Conservation (phyloP, 2,888 invertebrate species). For the Sipha maydis region DNA sequence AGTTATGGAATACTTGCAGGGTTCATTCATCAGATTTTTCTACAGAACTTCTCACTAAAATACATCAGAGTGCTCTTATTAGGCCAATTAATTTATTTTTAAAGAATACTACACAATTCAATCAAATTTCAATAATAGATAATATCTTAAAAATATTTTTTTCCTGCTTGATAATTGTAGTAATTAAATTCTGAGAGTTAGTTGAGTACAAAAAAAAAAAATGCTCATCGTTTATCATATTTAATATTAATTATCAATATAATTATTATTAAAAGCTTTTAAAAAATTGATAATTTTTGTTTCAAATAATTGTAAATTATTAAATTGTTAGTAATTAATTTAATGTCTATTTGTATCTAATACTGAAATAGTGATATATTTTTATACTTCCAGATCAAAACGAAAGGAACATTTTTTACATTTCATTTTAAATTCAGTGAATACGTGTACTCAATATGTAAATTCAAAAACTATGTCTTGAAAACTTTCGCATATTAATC, state of each 20-base stretch:
- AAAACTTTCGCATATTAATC: background rate
- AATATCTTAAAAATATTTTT: conserved; percentile 1
- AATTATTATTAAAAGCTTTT: no score
- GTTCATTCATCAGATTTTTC: no score
- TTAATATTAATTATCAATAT: no score
- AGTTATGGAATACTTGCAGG: no score
- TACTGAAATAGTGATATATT: background rate
- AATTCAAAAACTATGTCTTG: background rate
- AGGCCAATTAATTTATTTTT: background rate
- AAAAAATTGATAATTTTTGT: no score
- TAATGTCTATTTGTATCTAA: background rate
- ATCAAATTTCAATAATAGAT: conserved; percentile 27
- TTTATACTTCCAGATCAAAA: background rate
- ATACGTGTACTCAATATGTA: background rate
- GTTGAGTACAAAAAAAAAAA: no score
- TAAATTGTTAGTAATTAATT: no score
- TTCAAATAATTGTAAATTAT: no score
- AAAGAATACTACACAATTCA: conserved; percentile 12
- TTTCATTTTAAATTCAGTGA: background rate
- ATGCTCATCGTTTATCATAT: background rate
- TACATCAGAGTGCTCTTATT: conserved; percentile 2
- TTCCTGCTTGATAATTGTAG: background rate
- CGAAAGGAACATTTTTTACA: background rate
- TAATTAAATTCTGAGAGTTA: conserved; percentile 14
- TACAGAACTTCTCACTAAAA: no score